Conservation (phyloP, 2,888 invertebrate species). For the Hoplodrina blanda region DNA sequence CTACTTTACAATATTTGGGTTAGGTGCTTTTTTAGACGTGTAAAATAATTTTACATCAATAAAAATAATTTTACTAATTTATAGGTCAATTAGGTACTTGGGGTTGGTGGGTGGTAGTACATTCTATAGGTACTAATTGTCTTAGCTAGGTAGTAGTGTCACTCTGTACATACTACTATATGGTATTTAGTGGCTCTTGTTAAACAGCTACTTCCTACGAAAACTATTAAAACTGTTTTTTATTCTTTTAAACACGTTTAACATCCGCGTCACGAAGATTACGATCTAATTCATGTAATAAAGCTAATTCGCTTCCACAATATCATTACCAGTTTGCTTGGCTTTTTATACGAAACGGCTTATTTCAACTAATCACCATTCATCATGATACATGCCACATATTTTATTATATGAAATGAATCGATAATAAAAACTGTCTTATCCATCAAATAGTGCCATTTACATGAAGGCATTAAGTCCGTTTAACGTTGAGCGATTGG, state of each 20-base stretch:
- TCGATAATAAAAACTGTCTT: neutral
- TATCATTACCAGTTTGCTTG: conserved; percentile 29
- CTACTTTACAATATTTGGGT: no score
- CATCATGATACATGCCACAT: conserved; percentile 17
- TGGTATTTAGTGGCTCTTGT: neutral
- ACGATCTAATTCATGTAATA: conserved; percentile 22
- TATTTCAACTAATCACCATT: conserved; percentile 17
- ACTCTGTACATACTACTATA: neutral
- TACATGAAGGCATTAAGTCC: neutral
- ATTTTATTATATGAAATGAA: conserved; percentile 12
- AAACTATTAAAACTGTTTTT: conserved; percentile 4
- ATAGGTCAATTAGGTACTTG: no score
- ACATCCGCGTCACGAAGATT: conserved; percentile 27
- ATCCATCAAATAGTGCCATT: conserved; percentile 16
- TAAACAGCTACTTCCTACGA: neutral
- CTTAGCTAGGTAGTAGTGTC: neutral
- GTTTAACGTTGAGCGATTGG: no score
- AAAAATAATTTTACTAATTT: no score
- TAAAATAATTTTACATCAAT: no score
- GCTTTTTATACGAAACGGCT: conserved; percentile 38
- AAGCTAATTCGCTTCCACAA: conserved; percentile 27
- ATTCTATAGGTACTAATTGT: no score
- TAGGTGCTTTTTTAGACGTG: no score
- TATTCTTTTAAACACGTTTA: conserved; percentile 15
- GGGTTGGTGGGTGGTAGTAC: no score